Evolutionary conservation across 2,888 invertebrate genomes (phyloP).

Genomic region (Terebella lapidaria): DNA sequence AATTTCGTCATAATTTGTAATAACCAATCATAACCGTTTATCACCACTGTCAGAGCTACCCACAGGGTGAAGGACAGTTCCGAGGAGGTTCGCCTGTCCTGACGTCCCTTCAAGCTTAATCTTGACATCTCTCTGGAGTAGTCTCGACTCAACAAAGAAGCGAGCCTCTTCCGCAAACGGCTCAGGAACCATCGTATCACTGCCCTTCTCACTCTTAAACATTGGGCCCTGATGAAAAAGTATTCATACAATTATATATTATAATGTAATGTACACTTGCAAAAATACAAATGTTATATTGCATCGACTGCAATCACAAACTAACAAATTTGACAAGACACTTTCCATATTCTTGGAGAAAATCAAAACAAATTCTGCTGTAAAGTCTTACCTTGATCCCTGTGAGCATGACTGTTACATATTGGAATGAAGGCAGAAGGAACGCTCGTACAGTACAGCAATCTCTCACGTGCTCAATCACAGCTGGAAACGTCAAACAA

Average conservation of each 20-base stretch:
- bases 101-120: conserved; percentile 81
- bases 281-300: not conserved
- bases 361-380: no score
- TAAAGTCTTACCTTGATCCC: conserved; percentile 69
- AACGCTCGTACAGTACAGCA: conserved; percentile 92
- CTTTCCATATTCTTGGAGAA: no score
- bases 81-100: conserved; percentile 75
- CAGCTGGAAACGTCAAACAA: conserved; percentile 58
- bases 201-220: conserved; percentile 68
- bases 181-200: conserved; percentile 51
- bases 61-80: conserved; percentile 84
- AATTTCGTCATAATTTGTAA: no score
- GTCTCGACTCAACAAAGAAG: conserved; percentile 83
- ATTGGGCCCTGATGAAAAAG: conserved; percentile 55
- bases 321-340: no score
- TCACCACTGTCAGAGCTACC: no score
- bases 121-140: conserved; percentile 75
- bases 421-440: conserved; percentile 82
- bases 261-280: not conserved
- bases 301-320: no score
- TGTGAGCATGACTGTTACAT: conserved; percentile 90
- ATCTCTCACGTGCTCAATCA: conserved; percentile 95
- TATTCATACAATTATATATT: not conserved
- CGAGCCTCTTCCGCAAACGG: conserved; percentile 83
- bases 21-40: no score